Conservation (phyloP, 1,140 invertebrate genomes). For the Conus ventricosus region DNA sequence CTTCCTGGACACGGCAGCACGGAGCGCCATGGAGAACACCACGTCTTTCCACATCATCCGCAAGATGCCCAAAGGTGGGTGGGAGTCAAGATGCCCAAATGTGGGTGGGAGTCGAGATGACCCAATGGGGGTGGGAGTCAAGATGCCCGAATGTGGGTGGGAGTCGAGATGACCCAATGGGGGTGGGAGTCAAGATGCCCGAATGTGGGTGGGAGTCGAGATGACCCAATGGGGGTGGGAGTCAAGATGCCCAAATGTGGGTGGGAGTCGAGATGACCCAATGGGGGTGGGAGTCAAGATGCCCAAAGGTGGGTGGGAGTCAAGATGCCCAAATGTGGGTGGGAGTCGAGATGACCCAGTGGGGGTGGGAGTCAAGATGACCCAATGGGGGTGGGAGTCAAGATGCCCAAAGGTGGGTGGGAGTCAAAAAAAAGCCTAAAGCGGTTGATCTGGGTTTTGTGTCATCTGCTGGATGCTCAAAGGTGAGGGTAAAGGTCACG, state of each 20-base stretch:
- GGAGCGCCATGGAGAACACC: neutral
- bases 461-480: too few relatives aligned
- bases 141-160: slow-evolving; percentile 11
- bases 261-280: neutral
- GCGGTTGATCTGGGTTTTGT: neutral
- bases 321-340: slow-evolving; percentile 15
- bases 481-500: neutral
- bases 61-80: slow-evolving; percentile 18
- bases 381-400: neutral
- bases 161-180: too few relatives aligned
- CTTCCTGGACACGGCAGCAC: neutral
- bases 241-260: slow-evolving; percentile 14
- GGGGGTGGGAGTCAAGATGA: too few relatives aligned
- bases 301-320: slow-evolving; percentile 1
- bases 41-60: slow-evolving; percentile 9
- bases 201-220: neutral
- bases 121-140: too few relatives aligned
- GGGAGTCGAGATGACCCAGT: too few relatives aligned
- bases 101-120: neutral
- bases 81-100: neutral
- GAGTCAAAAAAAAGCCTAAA: neutral
- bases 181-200: slow-evolving; percentile 10
- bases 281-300: too few relatives aligned
- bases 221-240: too few relatives aligned
- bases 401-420: neutral